These are phyloP conservation scores for Acropternis orthonyx DNA, from an alignment of 2,797 vertebrate genomes.

Conservation along the genomic window DNA sequence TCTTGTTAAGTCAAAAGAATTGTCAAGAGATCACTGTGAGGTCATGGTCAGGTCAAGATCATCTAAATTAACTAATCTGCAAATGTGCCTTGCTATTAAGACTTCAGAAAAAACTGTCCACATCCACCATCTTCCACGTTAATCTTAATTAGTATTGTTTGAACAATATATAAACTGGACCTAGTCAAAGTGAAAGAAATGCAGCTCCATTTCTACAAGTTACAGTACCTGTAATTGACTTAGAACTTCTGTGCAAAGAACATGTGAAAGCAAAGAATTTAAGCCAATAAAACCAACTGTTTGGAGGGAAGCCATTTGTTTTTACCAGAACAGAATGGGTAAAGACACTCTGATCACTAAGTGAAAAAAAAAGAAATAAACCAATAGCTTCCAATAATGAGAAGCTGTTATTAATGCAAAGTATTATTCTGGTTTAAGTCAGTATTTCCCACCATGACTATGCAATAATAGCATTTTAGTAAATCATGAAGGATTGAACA, in stretches of 20 bases:
- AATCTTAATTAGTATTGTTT: background rate
- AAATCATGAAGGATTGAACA: background rate
- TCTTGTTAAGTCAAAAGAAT: background rate
- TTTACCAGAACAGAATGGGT: background rate
- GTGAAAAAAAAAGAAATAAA: background rate
- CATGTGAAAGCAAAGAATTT: background rate
- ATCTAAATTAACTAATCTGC: background rate
- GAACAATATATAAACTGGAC: background rate
- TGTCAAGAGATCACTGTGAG: background rate
- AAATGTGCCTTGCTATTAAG: background rate
- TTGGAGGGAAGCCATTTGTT: background rate
- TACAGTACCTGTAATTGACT: background rate
- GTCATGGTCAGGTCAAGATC: background rate
- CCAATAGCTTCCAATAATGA: background rate
- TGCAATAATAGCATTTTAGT: background rate
- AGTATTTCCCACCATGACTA: background rate
- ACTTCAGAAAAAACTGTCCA: background rate
- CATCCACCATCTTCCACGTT: background rate
- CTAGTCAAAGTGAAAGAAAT: background rate
- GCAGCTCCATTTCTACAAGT: background rate
- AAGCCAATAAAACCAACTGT: background rate
- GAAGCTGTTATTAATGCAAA: background rate
- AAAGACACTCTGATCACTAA: background rate
- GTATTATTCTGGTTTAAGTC: background rate
- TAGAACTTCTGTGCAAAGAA: background rate